Conservation (phyloP, 2,113 vertebrate genomes). For the Cebus imitator region DNA sequence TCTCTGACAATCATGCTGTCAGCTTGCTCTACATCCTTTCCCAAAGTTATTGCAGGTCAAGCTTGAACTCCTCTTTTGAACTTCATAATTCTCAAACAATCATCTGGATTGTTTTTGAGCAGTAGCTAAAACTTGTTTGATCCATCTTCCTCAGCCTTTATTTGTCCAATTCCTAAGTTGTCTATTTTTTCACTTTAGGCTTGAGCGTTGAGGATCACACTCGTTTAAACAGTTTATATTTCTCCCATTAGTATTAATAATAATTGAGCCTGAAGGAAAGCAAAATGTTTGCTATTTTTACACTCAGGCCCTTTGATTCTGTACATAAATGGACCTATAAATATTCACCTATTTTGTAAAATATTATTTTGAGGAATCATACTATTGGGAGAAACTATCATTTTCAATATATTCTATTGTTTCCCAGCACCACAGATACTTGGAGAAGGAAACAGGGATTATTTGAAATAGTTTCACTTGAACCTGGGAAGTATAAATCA, state of each 20-base stretch:
- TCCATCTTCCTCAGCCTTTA: slow-evolving; percentile 5
- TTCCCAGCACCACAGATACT: background rate
- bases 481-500: background rate
- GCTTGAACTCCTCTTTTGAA: slow-evolving; percentile 86
- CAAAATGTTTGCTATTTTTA: background rate
- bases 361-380: background rate
- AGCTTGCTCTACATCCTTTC: slow-evolving; percentile 54
- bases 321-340: background rate
- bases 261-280: background rate
- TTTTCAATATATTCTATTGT: background rate
- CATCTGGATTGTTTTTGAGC: slow-evolving; percentile 78
- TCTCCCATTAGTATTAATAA: background rate
- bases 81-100: slow-evolving; percentile 27
- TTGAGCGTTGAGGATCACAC: slow-evolving; percentile 61
- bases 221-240: slow-evolving; percentile 70
- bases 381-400: background rate
- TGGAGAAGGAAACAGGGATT: background rate
- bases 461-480: background rate
- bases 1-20: slow-evolving; percentile 75
- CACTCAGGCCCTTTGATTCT: background rate
- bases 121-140: slow-evolving; percentile 58
- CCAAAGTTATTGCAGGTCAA: slow-evolving; percentile 83
- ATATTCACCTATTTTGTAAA: background rate
- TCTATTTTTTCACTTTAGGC: background rate
- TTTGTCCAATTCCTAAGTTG: slow-evolving; percentile 41